Conservation (phyloP, 2,888 invertebrate species). For the Ochropleura leucogaster region DNA sequence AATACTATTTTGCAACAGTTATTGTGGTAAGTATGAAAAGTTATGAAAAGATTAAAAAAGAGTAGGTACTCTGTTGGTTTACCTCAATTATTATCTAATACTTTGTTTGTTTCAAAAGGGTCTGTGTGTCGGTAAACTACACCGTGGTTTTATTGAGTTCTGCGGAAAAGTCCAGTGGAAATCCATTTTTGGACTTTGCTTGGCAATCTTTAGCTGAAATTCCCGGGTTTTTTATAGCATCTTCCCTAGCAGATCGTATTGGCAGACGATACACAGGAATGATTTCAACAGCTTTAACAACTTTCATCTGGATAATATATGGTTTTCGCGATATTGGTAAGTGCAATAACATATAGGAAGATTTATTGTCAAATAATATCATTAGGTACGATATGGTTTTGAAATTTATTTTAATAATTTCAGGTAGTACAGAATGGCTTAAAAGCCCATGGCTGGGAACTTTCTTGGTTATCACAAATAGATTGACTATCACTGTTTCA, state of each 20-base stretch:
- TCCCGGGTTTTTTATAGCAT: constrained; percentile 91
- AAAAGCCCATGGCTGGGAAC: constrained; percentile 76
- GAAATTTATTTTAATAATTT: constrained; percentile 12
- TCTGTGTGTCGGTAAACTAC: constrained; percentile 87
- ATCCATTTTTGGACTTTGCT: constrained; percentile 92
- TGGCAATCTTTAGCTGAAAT: constrained; percentile 92
- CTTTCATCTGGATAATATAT: constrained; percentile 71
- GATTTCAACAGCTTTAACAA: constrained; percentile 67
- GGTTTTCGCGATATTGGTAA: constrained; percentile 65
- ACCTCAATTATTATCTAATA: neutral
- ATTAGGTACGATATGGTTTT: neutral
- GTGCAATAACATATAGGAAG: constrained; percentile 29
- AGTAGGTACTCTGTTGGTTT: neutral
- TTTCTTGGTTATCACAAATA: constrained; percentile 83
- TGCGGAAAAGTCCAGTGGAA: constrained; percentile 89
- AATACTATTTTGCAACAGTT: constrained; percentile 89
- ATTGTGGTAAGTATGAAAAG: constrained; percentile 90
- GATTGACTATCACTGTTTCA: constrained; percentile 89
- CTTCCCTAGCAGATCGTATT: constrained; percentile 80
- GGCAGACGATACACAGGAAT: constrained; percentile 77
- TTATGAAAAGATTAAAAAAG: neutral
- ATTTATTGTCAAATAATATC: neutral
- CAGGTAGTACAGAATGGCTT: constrained; percentile 67
- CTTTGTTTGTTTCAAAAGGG: constrained; percentile 75
- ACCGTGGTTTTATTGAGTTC: constrained; percentile 87